Conservation (phyloP, 1,140 invertebrate genomes). For the Zaprionus tsacasi region DNA sequence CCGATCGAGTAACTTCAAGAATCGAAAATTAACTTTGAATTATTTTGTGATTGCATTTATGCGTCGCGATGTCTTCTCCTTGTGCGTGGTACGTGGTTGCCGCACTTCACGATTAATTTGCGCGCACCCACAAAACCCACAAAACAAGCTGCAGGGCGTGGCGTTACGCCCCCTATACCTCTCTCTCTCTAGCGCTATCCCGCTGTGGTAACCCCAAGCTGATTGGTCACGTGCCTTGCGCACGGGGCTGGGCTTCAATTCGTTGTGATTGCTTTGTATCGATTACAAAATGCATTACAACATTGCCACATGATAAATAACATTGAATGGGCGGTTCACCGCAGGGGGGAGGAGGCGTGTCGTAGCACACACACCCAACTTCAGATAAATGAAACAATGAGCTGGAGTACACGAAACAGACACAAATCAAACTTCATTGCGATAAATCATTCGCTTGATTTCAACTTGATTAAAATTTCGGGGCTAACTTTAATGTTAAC, state of each 20-base stretch:
- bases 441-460: not conserved
- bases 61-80: conserved; percentile 9
- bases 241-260: conserved; percentile 59
- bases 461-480: conserved; percentile 17
- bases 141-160: conserved; percentile 19
- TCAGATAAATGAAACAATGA: conserved; percentile 44
- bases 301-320: conserved; percentile 79
- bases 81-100: conserved; percentile 40
- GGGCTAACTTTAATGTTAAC: not conserved
- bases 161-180: conserved; percentile 9
- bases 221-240: conserved; percentile 72
- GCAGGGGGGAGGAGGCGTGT: not conserved
- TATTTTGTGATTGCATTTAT: conserved; percentile 63
- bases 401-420: conserved; percentile 5
- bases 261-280: conserved; percentile 79
- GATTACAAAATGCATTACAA: conserved; percentile 82
- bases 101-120: conserved; percentile 64
- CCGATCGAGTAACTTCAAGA: not conserved
- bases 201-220: conserved; percentile 21
- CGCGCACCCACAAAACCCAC: conserved; percentile 28
- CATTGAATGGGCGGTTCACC: conserved; percentile 44
- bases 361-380: conserved; percentile 14
- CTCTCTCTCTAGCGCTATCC: not conserved
- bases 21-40: conserved; percentile 54
- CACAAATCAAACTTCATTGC: conserved; percentile 21